Base-by-base conservation (phyloP, 2,888 invertebrate genomes). In the Mythimna vitellina region DNA sequence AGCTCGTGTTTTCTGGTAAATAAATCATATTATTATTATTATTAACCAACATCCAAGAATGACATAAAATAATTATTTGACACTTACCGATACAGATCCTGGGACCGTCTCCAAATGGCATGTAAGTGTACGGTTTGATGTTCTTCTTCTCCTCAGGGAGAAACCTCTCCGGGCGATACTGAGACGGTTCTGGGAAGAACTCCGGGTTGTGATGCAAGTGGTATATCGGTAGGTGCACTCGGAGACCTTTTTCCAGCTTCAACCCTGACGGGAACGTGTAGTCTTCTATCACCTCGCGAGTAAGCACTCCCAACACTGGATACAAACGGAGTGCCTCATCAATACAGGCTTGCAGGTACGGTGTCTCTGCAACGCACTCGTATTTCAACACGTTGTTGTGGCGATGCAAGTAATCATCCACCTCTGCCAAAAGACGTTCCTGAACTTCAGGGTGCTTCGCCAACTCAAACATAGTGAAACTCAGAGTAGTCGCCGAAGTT, bases 101-200 rank as follows among this genome's bases (percentile, higher is more conserved):
- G 0, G 91, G 93, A 3, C 95, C 94, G 73, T 93, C 94, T 20
- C 95, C 95, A 72, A 94, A 95, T 0, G 95, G 94, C 63, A 94
- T 79, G 73, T 92, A 95, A 0, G 92, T 92, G 64, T 90, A 94
- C 0, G 92, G 93, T 29, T 77, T 90, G 4, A 94, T 87, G 20
- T 89, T 86, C 0, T 79, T 70, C 63, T 86, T 93, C 29, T 90
- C 86, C 3, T 90, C 91, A 0, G 84, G 85, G 1, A 91, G 73
- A 78, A 95, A 95, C 38, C 95, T 82, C 62, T 94, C 93, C 0
- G 95, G 95, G 0, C 75, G 81, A 68, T 83, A 95, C 69, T 81
- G 57, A 8, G 93, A 88, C 0, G 95, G 95, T 0, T 94, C 89
- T 0, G 92, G 91, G 71, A 93, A 95, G 78, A 89, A 84, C 0